phyloP scores from a whole-genome alignment of 2,888 invertebrate species.

The Ormyrus thymus region DNA sequence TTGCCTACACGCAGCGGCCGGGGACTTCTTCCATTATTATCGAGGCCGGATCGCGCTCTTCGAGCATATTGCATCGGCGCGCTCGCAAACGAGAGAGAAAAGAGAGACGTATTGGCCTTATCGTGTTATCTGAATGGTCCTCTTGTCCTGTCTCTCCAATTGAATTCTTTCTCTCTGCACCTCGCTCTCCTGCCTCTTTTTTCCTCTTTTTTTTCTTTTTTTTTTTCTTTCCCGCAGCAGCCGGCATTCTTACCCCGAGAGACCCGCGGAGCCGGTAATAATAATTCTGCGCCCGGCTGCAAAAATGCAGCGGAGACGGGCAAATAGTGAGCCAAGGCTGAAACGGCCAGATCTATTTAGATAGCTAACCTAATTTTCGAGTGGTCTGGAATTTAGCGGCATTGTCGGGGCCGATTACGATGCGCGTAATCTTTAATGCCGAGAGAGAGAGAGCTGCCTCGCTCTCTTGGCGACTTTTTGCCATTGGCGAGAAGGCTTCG shows the following conservation, averaged over 20 bases:
- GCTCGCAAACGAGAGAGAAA: slow-evolving; percentile 54
- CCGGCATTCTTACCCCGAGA: slow-evolving; percentile 7
- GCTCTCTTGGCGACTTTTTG: not conserved
- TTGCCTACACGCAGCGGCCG: slow-evolving; percentile 61
- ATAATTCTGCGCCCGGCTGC: slow-evolving; percentile 13
- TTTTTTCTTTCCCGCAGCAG: not conserved
- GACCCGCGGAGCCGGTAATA: slow-evolving; percentile 13
- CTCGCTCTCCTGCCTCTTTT: not conserved
- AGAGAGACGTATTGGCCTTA: slow-evolving; percentile 55
- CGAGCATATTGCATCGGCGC: slow-evolving; percentile 69
- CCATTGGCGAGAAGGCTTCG: no score
- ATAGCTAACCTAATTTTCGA: slow-evolving; percentile 20
- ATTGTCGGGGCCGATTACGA: no score
- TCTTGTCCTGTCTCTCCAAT: slow-evolving; percentile 54
- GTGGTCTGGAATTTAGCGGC: not conserved
- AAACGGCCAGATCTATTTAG: not conserved
- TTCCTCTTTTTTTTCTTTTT: not conserved
- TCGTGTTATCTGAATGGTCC: slow-evolving; percentile 50
- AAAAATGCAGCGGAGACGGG: not conserved
- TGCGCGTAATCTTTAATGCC: no score
- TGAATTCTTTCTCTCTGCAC: slow-evolving; percentile 38
- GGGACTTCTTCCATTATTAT: slow-evolving; percentile 66
- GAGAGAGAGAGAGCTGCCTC: not conserved
- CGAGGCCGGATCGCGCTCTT: slow-evolving; percentile 65
- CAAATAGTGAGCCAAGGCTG: not conserved